Conservation (phyloP, 2,888 invertebrate species). For the Ichneumoninae sp. region DNA sequence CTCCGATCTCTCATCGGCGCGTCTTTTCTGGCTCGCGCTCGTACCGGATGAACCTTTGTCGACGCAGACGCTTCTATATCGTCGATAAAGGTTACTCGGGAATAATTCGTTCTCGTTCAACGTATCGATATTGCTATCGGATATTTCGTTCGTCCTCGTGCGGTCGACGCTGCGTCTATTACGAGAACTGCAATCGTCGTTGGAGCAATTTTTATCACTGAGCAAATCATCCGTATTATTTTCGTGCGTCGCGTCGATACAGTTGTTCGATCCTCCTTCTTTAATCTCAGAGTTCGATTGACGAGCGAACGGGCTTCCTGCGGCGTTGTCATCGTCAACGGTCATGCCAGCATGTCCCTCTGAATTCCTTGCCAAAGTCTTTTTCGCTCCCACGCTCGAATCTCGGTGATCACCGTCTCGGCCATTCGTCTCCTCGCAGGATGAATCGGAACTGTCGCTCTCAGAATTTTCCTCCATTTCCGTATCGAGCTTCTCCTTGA, state of each 20-base stretch:
- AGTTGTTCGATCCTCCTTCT: neutral
- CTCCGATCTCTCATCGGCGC: conserved; percentile 22
- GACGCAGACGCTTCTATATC: neutral
- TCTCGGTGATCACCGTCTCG: neutral
- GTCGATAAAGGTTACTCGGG: neutral
- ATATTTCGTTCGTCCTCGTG: conserved; percentile 52
- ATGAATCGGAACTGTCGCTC: conserved; percentile 11
- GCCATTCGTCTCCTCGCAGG: neutral
- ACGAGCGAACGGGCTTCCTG: neutral
- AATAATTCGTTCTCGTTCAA: conserved; percentile 44
- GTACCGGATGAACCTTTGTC: neutral
- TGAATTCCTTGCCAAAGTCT: neutral
- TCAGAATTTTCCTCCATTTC: conserved; percentile 3
- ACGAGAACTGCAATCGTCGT: neutral
- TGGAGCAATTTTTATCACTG: neutral
- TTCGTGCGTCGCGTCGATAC: neutral
- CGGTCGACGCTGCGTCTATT: neutral
- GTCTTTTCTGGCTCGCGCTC: conserved; percentile 40
- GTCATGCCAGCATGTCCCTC: neutral
- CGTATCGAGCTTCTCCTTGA: conserved; percentile 5
- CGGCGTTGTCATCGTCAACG: neutral
- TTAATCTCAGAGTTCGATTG: neutral
- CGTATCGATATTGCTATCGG: conserved; percentile 81
- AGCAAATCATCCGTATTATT: neutral
- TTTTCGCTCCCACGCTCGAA: neutral